phyloP scores from a whole-genome alignment of 2,113 vertebrate species.

The Beaufortia kweichowensis region DNA sequence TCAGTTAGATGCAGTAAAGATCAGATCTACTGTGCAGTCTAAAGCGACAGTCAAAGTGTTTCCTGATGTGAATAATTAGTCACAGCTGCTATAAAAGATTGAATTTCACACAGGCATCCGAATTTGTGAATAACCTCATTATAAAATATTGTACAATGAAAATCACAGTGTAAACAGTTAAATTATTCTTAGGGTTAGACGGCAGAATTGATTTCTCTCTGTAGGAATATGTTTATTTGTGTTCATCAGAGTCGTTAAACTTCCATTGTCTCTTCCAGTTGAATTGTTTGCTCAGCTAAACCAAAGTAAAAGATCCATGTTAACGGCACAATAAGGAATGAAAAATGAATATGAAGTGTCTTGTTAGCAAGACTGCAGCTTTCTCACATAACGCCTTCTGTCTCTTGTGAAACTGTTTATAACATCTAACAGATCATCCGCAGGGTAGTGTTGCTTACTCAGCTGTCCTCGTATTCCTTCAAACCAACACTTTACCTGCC shows the following conservation, averaged over 20 bases:
- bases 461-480: background rate
- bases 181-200: background rate
- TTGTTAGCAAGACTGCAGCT: background rate
- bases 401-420: conserved; percentile 23
- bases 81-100: background rate
- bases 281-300: conserved; percentile 9
- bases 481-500: background rate
- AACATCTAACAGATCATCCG: background rate
- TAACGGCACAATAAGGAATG: background rate
- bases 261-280: conserved; percentile 1
- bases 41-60: conserved; percentile 8
- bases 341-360: background rate
- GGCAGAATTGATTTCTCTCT: background rate
- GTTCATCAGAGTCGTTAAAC: conserved; percentile 16
- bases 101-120: background rate
- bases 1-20: conserved; percentile 3
- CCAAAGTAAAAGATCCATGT: background rate
- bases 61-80: background rate
- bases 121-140: conserved; percentile 1
- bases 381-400: background rate
- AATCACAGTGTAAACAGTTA: background rate
- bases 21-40: background rate
- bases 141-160: conserved; percentile 15
- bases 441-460: background rate
- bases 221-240: background rate